A percentile compares a stretch with the other conserved stretches of the same genome.
Conservation (phyloP, 1,140 invertebrate genomes). For the Lethocerus indicus region DNA sequence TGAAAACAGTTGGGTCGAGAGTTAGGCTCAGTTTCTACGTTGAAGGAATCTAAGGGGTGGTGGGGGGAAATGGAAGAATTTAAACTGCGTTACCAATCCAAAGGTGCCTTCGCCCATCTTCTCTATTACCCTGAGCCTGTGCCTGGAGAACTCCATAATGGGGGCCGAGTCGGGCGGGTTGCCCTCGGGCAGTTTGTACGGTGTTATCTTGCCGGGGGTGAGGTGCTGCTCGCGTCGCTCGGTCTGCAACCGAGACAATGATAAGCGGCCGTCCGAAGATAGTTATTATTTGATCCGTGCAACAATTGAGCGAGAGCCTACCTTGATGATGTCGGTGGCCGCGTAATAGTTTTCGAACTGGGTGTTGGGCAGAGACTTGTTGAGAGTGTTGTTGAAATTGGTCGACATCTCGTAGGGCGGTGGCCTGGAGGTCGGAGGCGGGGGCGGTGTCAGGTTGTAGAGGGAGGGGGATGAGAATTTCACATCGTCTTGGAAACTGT, state of each 20-base stretch:
- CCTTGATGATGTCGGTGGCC: conserved; percentile 51
- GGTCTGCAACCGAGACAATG: conserved; percentile 25
- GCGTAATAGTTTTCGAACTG: conserved; percentile 45
- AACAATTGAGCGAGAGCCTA: too few species aligned
- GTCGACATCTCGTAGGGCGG: conserved; percentile 25
- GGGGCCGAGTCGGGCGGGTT: conserved; percentile 36
- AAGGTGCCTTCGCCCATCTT: conserved; percentile 78
- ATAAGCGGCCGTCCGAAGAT: too few species aligned
- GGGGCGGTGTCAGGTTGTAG: conserved; percentile 27
- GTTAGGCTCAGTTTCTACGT: neutral
- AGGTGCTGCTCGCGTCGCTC: conserved; percentile 40
- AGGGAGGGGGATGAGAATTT: conserved; percentile 30
- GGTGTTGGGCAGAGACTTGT: conserved; percentile 17
- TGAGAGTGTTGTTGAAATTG: conserved; percentile 15
- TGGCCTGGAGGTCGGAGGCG: conserved; percentile 20
- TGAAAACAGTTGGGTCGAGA: conserved; percentile 24
- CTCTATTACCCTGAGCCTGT: conserved; percentile 63
- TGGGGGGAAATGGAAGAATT: neutral
- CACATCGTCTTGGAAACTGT: conserved; percentile 30
- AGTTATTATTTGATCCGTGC: too few species aligned
- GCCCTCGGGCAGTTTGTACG: conserved; percentile 47
- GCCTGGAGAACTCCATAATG: conserved; percentile 57
- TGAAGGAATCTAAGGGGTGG: neutral
- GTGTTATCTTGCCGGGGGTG: conserved; percentile 41
- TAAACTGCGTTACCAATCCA: conserved; percentile 48